Evolutionary conservation across 2,797 vertebrate species (phyloP).

Genomic region (Neosilurus hyrtlii): DNA sequence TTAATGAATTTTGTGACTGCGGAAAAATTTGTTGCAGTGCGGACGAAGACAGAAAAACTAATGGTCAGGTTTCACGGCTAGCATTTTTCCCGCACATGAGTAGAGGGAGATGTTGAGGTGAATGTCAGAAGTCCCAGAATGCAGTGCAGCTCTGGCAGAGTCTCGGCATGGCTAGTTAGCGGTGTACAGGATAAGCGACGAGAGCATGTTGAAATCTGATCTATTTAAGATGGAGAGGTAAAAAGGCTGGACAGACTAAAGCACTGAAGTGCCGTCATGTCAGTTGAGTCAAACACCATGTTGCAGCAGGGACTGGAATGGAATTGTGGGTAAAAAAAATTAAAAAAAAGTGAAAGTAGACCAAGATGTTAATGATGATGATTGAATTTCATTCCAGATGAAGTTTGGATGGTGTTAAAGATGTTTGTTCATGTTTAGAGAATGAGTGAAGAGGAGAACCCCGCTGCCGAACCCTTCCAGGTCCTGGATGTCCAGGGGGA

Average conservation of each 20-base stretch:
- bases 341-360: background rate
- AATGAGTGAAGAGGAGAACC: conserved; percentile 90
- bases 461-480: conserved; percentile 81
- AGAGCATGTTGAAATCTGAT: background rate
- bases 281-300: background rate
- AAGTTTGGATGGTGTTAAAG: background rate
- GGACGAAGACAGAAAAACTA: background rate
- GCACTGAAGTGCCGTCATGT: background rate
- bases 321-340: background rate
- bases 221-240: background rate
- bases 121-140: background rate
- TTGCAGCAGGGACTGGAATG: background rate
- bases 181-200: background rate
- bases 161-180: too few relatives aligned
- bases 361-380: background rate
- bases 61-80: background rate
- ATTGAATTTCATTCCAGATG: background rate
- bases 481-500: conserved; percentile 89
- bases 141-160: background rate
- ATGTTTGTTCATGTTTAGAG: conserved; percentile 55
- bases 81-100: background rate
- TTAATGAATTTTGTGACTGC: background rate
- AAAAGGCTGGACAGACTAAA: background rate
- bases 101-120: background rate
- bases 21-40: background rate